Conservation (phyloP, 2,113 vertebrate genomes). For the Gallinago paraguaiae region DNA sequence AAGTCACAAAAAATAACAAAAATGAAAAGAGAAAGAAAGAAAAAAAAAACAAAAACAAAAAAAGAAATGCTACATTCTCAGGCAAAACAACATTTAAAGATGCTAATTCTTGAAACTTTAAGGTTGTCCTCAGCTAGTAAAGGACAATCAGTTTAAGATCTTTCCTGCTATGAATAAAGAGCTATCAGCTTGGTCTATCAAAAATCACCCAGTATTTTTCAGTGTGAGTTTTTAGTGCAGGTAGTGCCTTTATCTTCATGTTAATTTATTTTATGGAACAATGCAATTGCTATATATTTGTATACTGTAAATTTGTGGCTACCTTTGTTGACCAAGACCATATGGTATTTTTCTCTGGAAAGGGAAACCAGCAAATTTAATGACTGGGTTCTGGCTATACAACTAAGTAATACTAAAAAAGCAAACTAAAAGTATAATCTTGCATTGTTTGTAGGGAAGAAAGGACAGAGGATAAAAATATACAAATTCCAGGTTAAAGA, state of each 20-base stretch:
- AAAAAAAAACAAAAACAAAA: neutral
- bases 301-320: neutral
- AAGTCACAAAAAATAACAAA: neutral
- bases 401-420: neutral
- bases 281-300: neutral
- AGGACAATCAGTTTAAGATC: neutral
- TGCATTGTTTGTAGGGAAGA: neutral
- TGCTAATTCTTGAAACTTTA: neutral
- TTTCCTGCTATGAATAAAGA: neutral
- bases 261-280: neutral
- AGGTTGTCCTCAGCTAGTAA: neutral
- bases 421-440: neutral
- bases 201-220: neutral
- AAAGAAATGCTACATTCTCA: neutral
- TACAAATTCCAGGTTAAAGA: neutral
- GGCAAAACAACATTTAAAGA: neutral
- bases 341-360: neutral
- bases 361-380: neutral
- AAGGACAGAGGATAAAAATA: neutral
- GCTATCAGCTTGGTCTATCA: neutral
- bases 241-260: neutral
- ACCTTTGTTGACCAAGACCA: neutral
- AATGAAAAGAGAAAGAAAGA: neutral
- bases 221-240: neutral
- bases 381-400: neutral